Percentiles rank a stretch among this genome's conserved stretches.
phyloP scores from a whole-genome alignment of 2,113 vertebrate genomes.

The Ceyx melanurus region DNA sequence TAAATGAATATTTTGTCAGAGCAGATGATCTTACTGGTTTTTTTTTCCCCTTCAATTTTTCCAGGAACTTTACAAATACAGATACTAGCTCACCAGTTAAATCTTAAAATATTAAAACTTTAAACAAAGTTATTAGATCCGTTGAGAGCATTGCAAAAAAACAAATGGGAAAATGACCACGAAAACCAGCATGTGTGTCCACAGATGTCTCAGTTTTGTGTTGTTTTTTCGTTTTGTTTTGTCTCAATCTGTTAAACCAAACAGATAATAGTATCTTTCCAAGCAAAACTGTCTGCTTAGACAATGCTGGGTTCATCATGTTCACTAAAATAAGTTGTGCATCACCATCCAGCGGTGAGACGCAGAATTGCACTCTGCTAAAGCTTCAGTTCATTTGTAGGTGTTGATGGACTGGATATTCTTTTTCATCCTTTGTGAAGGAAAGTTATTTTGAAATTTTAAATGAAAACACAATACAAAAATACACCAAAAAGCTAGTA shows the following conservation, averaged over 20 bases:
- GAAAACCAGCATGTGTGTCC: background rate
- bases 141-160: background rate
- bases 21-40: background rate
- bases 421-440: background rate
- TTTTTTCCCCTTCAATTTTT: background rate
- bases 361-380: background rate
- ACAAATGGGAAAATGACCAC: background rate
- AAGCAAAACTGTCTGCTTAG: background rate
- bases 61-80: background rate
- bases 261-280: background rate
- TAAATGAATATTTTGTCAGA: background rate
- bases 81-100: background rate
- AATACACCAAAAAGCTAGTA: background rate
- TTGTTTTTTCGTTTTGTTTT: background rate
- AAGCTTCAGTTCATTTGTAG: background rate
- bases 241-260: background rate
- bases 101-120: background rate
- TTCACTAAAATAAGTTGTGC: background rate
- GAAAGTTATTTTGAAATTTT: background rate
- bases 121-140: background rate
- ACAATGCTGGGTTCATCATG: accelerated
- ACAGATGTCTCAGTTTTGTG: background rate
- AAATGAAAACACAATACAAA: background rate
- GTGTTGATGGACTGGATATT: background rate
- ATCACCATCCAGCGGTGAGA: conserved; percentile 35